These are phyloP conservation scores for Aporrectodea caliginosa DNA, from an alignment of 1,140 invertebrate species.

Conservation along the genomic window DNA sequence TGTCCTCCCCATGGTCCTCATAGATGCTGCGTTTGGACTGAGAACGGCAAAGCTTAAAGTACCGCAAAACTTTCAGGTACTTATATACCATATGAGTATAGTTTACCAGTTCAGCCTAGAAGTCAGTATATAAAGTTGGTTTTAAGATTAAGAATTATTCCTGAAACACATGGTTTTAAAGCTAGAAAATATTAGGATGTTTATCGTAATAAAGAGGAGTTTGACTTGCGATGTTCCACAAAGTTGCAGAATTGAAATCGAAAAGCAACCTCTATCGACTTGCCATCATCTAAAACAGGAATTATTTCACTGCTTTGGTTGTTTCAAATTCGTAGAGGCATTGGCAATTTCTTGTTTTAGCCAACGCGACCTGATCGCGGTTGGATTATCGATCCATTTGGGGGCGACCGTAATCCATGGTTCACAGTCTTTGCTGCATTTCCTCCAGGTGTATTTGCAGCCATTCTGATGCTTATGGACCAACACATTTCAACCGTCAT, in stretches of 20 bases:
- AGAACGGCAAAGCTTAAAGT: constrained; percentile 92
- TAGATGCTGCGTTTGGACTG: constrained; percentile 80
- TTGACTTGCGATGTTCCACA: no score
- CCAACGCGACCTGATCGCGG: constrained; percentile 75
- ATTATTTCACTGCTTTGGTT: no score
- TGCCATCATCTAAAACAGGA: no score
- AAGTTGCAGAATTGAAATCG: no score
- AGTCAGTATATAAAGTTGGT: not conserved
- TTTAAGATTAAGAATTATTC: not conserved
- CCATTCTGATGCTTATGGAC: constrained; percentile 97
- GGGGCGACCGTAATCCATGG: constrained; percentile 77
- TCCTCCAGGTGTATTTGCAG: constrained; percentile 83
- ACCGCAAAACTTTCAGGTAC: constrained; percentile 55
- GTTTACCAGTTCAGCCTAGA: not conserved
- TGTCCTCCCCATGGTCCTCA: constrained; percentile 80
- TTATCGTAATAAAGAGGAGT: not conserved
- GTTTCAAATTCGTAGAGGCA: no score
- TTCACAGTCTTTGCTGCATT: constrained; percentile 76
- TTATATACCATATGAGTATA: no score
- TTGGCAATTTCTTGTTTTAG: constrained; percentile 34
- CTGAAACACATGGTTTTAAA: not conserved
- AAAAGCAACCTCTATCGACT: no score
- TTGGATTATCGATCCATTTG: constrained; percentile 88
- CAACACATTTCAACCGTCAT: constrained; percentile 98
- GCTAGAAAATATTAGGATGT: not conserved